Evolutionary conservation across 2,113 vertebrate genomes (phyloP).

Genomic region (Phoxinus phoxinus): DNA sequence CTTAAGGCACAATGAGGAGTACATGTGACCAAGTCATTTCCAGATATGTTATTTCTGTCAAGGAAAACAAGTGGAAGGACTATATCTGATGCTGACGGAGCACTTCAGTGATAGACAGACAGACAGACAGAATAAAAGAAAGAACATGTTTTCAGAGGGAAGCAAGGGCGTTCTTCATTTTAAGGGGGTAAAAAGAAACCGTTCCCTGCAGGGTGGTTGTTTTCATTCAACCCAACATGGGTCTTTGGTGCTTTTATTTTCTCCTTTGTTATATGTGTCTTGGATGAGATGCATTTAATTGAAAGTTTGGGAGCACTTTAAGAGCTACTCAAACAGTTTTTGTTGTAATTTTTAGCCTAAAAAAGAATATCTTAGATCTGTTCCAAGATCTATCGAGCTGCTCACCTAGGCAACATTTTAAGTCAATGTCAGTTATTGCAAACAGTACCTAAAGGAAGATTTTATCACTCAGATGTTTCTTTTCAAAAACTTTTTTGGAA

Average conservation of each 20-base stretch:
- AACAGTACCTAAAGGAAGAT: background rate
- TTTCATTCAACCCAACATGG: background rate
- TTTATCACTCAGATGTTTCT: background rate
- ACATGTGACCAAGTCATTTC: constrained; percentile 22
- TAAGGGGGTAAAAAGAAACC: constrained; percentile 9
- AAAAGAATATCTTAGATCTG: background rate
- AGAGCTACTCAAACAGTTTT: background rate
- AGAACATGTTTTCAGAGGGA: background rate
- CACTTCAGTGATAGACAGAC: background rate
- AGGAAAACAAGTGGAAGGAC: background rate
- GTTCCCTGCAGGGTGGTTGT: background rate
- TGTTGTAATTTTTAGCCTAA: background rate
- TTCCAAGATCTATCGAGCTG: background rate
- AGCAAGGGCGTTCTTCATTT: background rate
- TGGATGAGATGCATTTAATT: constrained; percentile 46
- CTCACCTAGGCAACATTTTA: background rate
- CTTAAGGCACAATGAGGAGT: constrained; percentile 13
- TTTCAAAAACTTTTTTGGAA: background rate
- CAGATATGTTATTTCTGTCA: constrained; percentile 28
- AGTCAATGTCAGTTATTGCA: background rate
- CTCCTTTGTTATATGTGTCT: constrained; percentile 29
- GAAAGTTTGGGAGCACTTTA: constrained; percentile 33
- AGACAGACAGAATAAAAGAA: background rate
- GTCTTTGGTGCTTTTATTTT: background rate
- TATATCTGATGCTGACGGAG: constrained; percentile 28